Evolutionary conservation across 2,888 invertebrate genomes (phyloP), one percentile per base, ranked within the genome.

Genomic region (Megaustenia siamemsis): DNA sequence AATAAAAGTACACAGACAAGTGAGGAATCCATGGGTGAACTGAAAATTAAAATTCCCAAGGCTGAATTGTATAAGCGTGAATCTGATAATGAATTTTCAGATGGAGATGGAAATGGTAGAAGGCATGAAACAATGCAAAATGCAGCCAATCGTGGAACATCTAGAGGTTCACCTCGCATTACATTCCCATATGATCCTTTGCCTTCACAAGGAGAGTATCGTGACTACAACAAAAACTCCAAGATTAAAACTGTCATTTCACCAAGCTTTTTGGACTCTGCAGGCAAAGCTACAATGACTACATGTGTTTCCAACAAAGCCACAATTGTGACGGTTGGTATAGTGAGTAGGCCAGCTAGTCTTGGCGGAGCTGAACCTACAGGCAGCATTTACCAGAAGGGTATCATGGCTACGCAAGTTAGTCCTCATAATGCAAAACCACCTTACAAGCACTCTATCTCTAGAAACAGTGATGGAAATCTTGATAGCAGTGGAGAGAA

Each of bases 301-400:
- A 91, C 91, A 0, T 89, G 89, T 66, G 89, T 91, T 6, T 88
- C 88, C 18, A 87, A 90, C 71, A 90, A 88, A 86, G 90, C 90
- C n/a, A 91, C 91, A 1, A 86, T 89, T 81, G 90, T 91, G 0
- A 90, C 89, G 38, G 89, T 91, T 53, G 90, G 91, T 40, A 90
- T 90, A 35, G 90, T 90, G 87, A 90, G 90, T 68, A 38, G 86
- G n/a, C 87, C 86, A 66, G 21, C 75, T 8, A 49, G 38, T 49
- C 75, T 84, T 40, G 68, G 81, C 8, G 75, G 73, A 71, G 76
- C 85, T 83, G 40, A 86, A 84, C 49, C 87, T 79, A 79, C 88
- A 84, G 38, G 83, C 86, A 83, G 88, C 86, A 3, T 82, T 53
- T 88, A 88, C 4, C 87, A 89, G 10, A 69, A 86, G 24, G 88